Evolutionary conservation across 2,888 invertebrate species (phyloP).

Genomic region (Drosophila emarginata): DNA sequence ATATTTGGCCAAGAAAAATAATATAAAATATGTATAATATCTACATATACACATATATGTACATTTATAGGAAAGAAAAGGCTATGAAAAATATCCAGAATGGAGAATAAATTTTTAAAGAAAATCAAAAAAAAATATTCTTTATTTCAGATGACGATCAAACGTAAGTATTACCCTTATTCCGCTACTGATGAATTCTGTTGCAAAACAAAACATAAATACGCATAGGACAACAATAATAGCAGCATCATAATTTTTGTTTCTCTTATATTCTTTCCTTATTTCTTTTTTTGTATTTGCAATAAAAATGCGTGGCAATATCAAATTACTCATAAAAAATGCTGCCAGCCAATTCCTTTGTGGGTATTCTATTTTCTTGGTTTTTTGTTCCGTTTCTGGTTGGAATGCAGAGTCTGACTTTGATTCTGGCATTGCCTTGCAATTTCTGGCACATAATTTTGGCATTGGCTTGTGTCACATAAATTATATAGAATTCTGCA

Average conservation of each 20-base stretch:
- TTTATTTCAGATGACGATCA: too few relatives aligned
- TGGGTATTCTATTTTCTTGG: neutral
- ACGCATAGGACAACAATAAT: slow-evolving; percentile 29
- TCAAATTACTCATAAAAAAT: slow-evolving; percentile 67
- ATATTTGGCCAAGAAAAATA: too few relatives aligned
- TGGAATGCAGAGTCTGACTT: slow-evolving; percentile 9
- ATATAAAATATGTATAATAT: too few relatives aligned
- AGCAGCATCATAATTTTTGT: slow-evolving; percentile 65
- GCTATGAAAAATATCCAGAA: too few relatives aligned
- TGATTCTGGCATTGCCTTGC: slow-evolving; percentile 32
- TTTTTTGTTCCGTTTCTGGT: slow-evolving; percentile 2
- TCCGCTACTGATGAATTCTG: slow-evolving; percentile 22
- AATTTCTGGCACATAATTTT: slow-evolving; percentile 68
- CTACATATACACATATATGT: too few relatives aligned
- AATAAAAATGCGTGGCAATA: slow-evolving; percentile 74
- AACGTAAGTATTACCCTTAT: neutral
- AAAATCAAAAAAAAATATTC: too few relatives aligned
- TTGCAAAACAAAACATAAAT: slow-evolving; percentile 30
- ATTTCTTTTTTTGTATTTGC: slow-evolving; percentile 45
- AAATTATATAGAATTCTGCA: slow-evolving; percentile 65
- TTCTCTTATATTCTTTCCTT: neutral
- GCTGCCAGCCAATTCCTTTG: slow-evolving; percentile 57
- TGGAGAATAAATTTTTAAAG: too few relatives aligned
- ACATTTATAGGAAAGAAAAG: too few relatives aligned
- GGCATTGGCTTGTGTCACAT: slow-evolving; percentile 46